phyloP scores from a whole-genome alignment of 2,888 invertebrate genomes.

The Tromatobia lineatoria region DNA sequence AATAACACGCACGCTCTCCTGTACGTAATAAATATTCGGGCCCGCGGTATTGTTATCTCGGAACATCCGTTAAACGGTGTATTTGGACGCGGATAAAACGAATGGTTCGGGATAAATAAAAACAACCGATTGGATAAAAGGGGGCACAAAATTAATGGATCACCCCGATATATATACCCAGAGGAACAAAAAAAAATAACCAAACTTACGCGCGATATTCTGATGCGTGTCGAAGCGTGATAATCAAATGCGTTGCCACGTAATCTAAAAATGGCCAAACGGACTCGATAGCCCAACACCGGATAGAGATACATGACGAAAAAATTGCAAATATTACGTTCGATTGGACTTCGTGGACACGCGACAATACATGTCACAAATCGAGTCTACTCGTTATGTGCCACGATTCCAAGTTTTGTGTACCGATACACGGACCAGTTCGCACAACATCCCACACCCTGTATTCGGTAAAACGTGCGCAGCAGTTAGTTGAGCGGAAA shows the following conservation, averaged over 20 bases:
- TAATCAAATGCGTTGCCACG: conserved; percentile 62
- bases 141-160: conserved; percentile 46
- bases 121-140: conserved; percentile 31
- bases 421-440: conserved; percentile 12
- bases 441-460: neutral
- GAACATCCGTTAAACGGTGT: conserved; percentile 73
- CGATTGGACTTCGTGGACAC: conserved; percentile 11
- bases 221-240: conserved; percentile 44
- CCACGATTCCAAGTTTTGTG: conserved; percentile 43
- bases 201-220: conserved; percentile 27
- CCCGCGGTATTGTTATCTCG: conserved; percentile 71
- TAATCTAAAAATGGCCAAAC: conserved; percentile 41
- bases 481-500: conserved; percentile 10
- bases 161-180: conserved; percentile 10
- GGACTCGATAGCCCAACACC: conserved; percentile 16
- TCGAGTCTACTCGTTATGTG: conserved; percentile 15
- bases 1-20: conserved; percentile 61
- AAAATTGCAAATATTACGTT: conserved; percentile 32
- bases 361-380: conserved; percentile 25
- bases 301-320: neutral
- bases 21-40: conserved; percentile 73
- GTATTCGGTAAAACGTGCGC: conserved; percentile 19
- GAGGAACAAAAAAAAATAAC: conserved; percentile 31
- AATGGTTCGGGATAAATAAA: conserved; percentile 63
- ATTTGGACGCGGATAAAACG: conserved; percentile 71